Conservation (phyloP, 2,113 vertebrate genomes). For the Cebus imitator region DNA sequence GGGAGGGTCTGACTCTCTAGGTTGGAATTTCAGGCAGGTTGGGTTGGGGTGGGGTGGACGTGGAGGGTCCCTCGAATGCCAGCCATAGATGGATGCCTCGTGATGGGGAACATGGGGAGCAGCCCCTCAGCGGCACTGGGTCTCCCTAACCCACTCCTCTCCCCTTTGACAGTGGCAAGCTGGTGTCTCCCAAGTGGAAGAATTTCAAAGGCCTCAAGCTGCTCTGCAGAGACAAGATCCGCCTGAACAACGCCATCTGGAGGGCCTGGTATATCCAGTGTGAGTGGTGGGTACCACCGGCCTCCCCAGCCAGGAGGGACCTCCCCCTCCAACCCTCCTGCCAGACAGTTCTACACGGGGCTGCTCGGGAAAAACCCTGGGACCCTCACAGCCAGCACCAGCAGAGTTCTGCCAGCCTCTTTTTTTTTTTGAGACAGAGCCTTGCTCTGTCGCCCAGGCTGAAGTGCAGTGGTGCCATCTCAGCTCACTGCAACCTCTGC, state of each 20-base stretch:
- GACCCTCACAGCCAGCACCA: background rate
- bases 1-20: background rate
- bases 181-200: conserved; percentile 99
- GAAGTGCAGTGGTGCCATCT: too few relatives aligned
- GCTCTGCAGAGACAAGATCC: conserved; percentile 97
- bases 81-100: background rate
- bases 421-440: too few relatives aligned
- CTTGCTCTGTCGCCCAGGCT: too few relatives aligned
- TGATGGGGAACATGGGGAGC: fast-evolving
- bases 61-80: background rate
- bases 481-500: too few relatives aligned
- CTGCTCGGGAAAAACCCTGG: background rate
- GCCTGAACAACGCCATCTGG: conserved; percentile 99
- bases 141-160: background rate
- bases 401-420: background rate
- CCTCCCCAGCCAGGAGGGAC: background rate
- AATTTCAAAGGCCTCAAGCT: conserved; percentile 96
- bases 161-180: conserved; percentile 88
- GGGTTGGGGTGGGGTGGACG: background rate
- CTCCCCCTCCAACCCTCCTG: background rate
- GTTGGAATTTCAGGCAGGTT: background rate
- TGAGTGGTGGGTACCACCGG: conserved; percentile 86
- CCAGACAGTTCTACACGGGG: background rate
- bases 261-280: conserved; percentile 99
- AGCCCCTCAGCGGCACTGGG: background rate